Conservation (phyloP, 2,797 vertebrate genomes). For the Pseudochirops cupreus region DNA sequence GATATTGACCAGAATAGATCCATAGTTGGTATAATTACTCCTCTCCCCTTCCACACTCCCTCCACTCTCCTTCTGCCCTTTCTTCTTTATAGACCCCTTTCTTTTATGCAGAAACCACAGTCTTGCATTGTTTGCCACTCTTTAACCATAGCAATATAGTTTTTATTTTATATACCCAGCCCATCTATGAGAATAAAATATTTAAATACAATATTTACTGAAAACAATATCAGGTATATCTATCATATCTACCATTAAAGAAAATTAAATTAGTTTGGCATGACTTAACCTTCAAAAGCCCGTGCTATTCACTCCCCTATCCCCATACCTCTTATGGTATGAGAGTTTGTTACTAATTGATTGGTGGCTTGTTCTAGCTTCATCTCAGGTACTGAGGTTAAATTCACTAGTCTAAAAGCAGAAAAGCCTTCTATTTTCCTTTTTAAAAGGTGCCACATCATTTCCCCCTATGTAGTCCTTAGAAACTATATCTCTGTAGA, state of each 20-base stretch:
- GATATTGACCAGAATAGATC: neutral
- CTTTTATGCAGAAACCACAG: neutral
- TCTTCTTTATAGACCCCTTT: neutral
- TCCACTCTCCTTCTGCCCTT: neutral
- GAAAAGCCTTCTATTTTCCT: neutral
- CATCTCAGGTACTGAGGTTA: constrained; percentile 11
- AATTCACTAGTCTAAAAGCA: neutral
- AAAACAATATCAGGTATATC: neutral
- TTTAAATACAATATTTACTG: constrained; percentile 21
- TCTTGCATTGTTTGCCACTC: neutral
- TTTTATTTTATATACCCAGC: neutral
- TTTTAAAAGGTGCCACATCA: neutral
- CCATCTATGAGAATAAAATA: neutral
- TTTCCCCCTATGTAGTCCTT: neutral
- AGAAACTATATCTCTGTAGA: neutral
- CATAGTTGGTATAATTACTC: neutral
- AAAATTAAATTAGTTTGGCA: neutral
- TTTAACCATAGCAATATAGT: neutral
- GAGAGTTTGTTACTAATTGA: constrained; percentile 1
- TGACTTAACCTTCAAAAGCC: neutral
- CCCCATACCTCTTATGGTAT: neutral
- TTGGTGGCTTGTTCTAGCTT: constrained; percentile 19
- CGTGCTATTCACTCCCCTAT: neutral
- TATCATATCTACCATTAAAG: constrained; percentile 5
- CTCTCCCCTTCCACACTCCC: neutral